Conservation (phyloP, 2,888 invertebrate species). For the Mythimna impura region DNA sequence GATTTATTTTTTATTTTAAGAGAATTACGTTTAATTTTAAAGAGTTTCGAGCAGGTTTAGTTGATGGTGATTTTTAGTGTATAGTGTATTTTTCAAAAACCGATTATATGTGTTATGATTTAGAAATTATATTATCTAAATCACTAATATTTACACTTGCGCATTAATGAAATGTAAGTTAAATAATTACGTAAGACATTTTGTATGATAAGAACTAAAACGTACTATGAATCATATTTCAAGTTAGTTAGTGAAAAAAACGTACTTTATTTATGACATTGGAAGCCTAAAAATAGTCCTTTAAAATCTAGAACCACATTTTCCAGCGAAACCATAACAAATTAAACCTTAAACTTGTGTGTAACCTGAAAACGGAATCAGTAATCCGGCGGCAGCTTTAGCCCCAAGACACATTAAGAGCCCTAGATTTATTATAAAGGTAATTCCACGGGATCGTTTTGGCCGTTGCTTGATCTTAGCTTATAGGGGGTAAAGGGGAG, state of each 20-base stretch:
- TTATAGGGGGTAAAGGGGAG: slow-evolving; percentile 36
- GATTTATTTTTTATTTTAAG: not conserved
- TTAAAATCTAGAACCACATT: not conserved
- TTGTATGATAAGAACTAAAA: not conserved
- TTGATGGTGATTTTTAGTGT: not conserved
- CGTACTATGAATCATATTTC: not conserved
- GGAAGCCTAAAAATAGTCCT: not conserved
- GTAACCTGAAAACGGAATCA: slow-evolving; percentile 44
- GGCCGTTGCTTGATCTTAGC: slow-evolving; percentile 57
- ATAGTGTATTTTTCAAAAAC: not conserved
- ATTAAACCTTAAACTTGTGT: slow-evolving; percentile 26
- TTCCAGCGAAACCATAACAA: not conserved
- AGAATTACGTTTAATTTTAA: not conserved
- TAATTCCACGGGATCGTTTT: slow-evolving; percentile 58
- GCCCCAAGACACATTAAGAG: slow-evolving; percentile 59
- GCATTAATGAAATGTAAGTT: not conserved
- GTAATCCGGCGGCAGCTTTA: slow-evolving; percentile 48
- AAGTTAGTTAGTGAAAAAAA: too few species aligned
- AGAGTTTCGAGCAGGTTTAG: not conserved
- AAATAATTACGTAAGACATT: slow-evolving; percentile 28
- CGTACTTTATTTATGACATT: too few species aligned
- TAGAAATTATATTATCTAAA: too few species aligned
- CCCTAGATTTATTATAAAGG: slow-evolving; percentile 63
- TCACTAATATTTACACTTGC: not conserved
- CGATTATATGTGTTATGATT: not conserved